These are phyloP conservation scores for Clarias macrocephalus DNA, from an alignment of 2,113 vertebrate genomes.

Conservation along the genomic window DNA sequence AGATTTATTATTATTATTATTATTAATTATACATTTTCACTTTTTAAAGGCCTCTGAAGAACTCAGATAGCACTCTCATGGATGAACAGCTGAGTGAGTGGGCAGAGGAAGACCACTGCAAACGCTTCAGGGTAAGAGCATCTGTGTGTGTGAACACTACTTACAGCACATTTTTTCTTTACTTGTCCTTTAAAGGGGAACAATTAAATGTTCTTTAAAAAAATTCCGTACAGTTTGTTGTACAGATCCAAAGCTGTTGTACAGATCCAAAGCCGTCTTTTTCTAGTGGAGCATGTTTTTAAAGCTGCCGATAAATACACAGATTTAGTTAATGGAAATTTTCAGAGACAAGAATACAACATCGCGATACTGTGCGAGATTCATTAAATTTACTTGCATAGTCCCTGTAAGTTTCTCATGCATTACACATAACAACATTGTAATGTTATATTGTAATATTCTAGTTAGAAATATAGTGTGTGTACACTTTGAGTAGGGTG, in stretches of 20 bases:
- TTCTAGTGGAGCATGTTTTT: no score
- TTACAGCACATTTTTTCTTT: background rate
- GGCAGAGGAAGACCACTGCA: slow-evolving; percentile 87
- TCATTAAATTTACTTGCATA: background rate
- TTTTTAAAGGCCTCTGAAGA: slow-evolving; percentile 85
- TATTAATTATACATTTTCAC: background rate
- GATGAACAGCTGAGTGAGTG: slow-evolving; percentile 95
- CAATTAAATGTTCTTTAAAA: background rate
- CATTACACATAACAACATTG: no score
- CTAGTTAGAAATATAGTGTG: background rate
- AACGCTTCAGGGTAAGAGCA: slow-evolving; percentile 84
- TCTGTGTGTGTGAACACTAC: background rate
- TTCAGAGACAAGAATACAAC: no score
- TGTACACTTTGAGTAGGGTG: background rate
- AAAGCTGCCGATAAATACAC: no score
- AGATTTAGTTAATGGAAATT: no score
- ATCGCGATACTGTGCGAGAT: no score
- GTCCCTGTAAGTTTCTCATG: no score
- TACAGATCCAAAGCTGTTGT: no score
- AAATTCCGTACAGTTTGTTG: no score
- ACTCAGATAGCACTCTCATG: slow-evolving; percentile 87
- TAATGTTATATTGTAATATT: no score
- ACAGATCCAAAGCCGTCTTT: no score
- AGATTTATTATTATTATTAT: slow-evolving; percentile 28
- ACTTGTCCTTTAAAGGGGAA: background rate